Conservation (phyloP, 2,797 vertebrate species). For the Sebastes wilsoni region DNA sequence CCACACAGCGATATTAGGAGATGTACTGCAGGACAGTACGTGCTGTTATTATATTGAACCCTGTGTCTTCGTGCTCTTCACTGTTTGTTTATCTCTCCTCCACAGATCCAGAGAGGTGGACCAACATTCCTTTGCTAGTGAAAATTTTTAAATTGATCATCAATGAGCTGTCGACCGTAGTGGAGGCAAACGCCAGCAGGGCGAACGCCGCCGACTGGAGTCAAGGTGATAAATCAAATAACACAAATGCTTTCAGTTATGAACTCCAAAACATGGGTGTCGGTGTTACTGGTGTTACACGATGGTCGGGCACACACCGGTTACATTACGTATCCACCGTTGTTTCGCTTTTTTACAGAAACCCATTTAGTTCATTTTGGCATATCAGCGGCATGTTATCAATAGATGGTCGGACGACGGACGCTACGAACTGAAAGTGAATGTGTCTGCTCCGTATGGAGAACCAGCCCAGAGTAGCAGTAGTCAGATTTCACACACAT, state of each 20-base stretch:
- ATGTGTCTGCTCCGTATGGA: too few species aligned
- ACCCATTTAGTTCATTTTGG: too few species aligned
- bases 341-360: too few species aligned
- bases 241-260: background rate
- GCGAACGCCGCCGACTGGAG: conserved; percentile 90
- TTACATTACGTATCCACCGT: too few species aligned
- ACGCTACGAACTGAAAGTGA: too few species aligned
- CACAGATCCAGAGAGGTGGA: conserved; percentile 96
- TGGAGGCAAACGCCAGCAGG: conserved; percentile 93
- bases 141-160: conserved; percentile 98
- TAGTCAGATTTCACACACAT: too few species aligned
- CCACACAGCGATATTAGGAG: background rate
- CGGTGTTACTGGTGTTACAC: too few species aligned
- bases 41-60: background rate
- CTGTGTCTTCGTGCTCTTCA: background rate
- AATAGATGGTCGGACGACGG: too few species aligned
- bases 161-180: conserved; percentile 94
- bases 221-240: conserved; percentile 81
- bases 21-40: background rate
- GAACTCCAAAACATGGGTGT: background rate
- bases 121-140: conserved; percentile 96
- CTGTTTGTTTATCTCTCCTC: background rate
- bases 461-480: too few species aligned
- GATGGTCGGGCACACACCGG: too few species aligned
- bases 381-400: too few species aligned